Conservation (phyloP, 1,140 invertebrate genomes). For the Caenorhabditis tropicalis region DNA sequence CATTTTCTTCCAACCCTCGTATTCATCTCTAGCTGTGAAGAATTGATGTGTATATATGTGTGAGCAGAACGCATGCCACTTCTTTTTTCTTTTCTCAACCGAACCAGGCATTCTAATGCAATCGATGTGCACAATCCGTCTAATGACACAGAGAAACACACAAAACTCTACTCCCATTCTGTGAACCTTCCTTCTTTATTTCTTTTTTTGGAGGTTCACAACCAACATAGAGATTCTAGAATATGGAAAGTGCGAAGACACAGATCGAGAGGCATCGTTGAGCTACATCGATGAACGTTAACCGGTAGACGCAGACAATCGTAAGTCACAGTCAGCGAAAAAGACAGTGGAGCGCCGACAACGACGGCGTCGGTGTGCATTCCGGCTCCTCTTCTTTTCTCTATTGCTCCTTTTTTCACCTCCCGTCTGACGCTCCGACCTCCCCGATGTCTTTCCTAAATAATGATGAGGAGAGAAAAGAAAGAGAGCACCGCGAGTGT, state of each 20-base stretch:
- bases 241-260: constrained; percentile 41
- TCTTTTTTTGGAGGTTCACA: constrained; percentile 20
- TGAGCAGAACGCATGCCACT: neutral
- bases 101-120: neutral
- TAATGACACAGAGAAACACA: neutral
- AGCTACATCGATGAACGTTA: neutral
- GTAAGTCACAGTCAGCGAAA: constrained; percentile 7
- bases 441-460: constrained; percentile 36
- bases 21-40: neutral
- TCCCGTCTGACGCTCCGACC: constrained; percentile 34
- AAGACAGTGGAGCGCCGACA: neutral
- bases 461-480: constrained; percentile 35
- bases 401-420: constrained; percentile 18
- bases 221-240: constrained; percentile 4
- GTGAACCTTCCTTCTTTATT: neutral
- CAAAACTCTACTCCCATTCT: neutral
- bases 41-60: neutral
- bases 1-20: neutral
- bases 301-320: constrained; percentile 39
- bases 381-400: constrained; percentile 8
- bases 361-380: neutral
- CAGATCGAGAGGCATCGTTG: constrained; percentile 39
- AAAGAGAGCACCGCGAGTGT: constrained; percentile 39
- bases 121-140: constrained; percentile 37
- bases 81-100: neutral